Percentiles rank a stretch among this genome's conserved stretches.
Evolutionary conservation across 2,888 invertebrate genomes (phyloP).

Genomic region (Ectropis crepuscularia): DNA sequence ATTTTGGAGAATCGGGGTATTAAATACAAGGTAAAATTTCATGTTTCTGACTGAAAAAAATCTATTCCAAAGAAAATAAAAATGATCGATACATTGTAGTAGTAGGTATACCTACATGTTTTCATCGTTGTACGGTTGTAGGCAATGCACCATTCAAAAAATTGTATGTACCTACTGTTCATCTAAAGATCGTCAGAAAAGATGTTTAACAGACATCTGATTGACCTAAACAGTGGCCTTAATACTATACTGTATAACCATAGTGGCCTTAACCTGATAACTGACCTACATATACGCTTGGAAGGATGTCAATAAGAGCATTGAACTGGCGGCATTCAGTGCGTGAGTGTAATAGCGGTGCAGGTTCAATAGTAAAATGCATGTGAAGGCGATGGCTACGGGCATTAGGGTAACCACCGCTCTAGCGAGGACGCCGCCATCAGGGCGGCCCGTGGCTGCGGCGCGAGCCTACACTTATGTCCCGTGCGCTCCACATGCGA

Average conservation of each 20-base stretch:
- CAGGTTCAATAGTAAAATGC: constrained; percentile 53
- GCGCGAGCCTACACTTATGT: constrained; percentile 61
- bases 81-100: no score
- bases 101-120: no score
- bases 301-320: constrained; percentile 52
- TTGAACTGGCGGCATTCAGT: constrained; percentile 52
- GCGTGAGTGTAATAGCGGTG: constrained; percentile 53
- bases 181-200: no score
- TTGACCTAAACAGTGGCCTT: no score
- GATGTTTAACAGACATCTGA: no score
- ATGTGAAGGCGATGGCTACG: constrained; percentile 51
- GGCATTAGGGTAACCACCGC: constrained; percentile 56
- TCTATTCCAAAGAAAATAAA: no score
- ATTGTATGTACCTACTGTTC: no score
- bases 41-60: no score
- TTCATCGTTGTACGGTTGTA: no score
- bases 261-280: not conserved
- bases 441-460: constrained; percentile 42
- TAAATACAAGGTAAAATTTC: no score
- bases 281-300: constrained; percentile 4
- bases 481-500: constrained; percentile 71
- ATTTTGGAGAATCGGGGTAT: no score
- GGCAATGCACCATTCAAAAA: no score
- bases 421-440: constrained; percentile 38
- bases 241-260: not conserved